Percentiles rank a stretch among this genome's conserved stretches.
Evolutionary conservation across 2,113 vertebrate species (phyloP).

Genomic region (Phalacrocorax aristotelis): DNA sequence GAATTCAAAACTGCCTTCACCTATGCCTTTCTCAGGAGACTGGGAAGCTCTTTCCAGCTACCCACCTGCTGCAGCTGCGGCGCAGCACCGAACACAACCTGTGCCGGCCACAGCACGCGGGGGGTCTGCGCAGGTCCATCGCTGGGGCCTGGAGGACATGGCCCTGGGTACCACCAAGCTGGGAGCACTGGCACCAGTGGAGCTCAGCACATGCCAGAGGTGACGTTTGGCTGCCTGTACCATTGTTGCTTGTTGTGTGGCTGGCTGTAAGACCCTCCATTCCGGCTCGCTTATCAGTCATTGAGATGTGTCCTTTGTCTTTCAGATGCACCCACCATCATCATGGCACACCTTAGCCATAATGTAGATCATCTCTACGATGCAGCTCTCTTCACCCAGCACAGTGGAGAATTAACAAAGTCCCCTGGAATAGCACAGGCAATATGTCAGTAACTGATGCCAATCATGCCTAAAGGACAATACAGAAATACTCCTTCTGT

Average conservation of each 20-base stretch:
- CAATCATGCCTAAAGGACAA: background rate
- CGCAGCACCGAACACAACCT: background rate
- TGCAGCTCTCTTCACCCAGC: background rate
- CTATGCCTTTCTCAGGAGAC: accelerated
- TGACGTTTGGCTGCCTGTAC: background rate
- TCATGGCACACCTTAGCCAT: background rate
- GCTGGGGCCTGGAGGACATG: background rate
- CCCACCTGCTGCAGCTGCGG: background rate
- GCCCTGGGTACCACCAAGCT: background rate
- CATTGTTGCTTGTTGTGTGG: background rate
- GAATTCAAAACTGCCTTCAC: background rate
- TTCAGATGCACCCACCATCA: accelerated
- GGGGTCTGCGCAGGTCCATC: background rate
- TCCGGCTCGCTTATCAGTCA: background rate
- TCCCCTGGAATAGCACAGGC: background rate
- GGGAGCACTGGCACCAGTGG: too few relatives aligned
- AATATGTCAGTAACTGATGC: background rate
- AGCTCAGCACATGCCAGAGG: accelerated
- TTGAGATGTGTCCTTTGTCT: background rate
- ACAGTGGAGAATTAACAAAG: background rate
- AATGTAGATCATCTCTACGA: too few relatives aligned
- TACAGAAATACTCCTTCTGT: background rate
- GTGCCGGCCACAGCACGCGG: accelerated
- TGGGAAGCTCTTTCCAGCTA: background rate
- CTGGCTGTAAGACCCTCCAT: background rate